These are phyloP conservation scores for Brassicogethes aeneus DNA, from an alignment of 2,888 invertebrate species.

Conservation along the genomic window DNA sequence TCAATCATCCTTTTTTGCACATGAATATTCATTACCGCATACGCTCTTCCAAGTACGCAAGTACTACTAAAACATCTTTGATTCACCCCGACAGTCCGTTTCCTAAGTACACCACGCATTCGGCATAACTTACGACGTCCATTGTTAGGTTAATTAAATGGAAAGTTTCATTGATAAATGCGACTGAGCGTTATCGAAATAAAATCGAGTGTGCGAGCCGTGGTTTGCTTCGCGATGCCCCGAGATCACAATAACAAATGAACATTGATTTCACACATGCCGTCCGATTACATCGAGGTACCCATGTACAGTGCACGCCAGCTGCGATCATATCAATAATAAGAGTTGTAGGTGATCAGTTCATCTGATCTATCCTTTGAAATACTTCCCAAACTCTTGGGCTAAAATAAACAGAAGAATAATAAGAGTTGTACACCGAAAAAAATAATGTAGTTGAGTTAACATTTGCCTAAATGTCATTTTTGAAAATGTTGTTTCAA, in stretches of 20 bases:
- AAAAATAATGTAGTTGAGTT: too few species aligned
- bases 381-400: too few species aligned
- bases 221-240: conserved; percentile 5
- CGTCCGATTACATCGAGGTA: conserved; percentile 22
- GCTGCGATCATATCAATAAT: conserved; percentile 11
- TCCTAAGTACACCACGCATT: neutral
- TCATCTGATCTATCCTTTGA: too few species aligned
- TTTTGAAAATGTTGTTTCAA: too few species aligned
- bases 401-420: too few species aligned
- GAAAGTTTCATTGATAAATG: conserved; percentile 13
- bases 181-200: conserved; percentile 6
- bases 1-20: too few species aligned
- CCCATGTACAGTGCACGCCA: conserved; percentile 12
- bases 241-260: conserved; percentile 20
- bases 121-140: conserved; percentile 1
- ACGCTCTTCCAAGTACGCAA: too few species aligned
- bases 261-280: conserved; percentile 27
- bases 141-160: conserved; percentile 13
- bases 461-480: too few species aligned
- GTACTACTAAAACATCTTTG: too few species aligned
- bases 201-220: conserved; percentile 7
- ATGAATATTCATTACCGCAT: too few species aligned
- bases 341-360: neutral
- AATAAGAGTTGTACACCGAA: too few species aligned
- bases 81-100: too few species aligned